Conservation (phyloP, 2,797 vertebrate species). For the Halcyon chelicuti region DNA sequence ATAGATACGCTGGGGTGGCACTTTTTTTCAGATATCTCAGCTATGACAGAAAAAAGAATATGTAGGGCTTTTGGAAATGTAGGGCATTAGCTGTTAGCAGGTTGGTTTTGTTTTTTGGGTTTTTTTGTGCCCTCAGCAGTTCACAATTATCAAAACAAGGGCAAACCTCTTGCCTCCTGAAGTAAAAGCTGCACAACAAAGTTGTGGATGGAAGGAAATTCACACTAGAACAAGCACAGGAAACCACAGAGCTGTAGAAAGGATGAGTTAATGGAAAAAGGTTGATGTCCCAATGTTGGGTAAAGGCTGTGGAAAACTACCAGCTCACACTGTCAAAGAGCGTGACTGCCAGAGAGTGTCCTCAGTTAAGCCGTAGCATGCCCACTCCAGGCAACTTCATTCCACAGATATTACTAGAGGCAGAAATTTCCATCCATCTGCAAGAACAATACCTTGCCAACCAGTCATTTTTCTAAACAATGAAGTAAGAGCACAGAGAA, state of each 20-base stretch:
- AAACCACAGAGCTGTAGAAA: slow-evolving; percentile 37
- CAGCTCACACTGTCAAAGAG: not conserved
- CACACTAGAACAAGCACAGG: not conserved
- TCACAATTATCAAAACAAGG: not conserved
- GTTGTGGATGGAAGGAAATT: slow-evolving; percentile 28
- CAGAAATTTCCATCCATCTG: not conserved
- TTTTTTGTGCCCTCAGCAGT: not conserved
- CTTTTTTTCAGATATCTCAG: not conserved
- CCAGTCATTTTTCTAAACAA: not conserved
- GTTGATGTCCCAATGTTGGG: not conserved
- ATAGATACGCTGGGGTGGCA: not conserved
- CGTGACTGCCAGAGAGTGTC: not conserved
- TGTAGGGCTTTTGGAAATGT: not conserved
- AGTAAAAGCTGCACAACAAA: not conserved
- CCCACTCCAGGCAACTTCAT: not conserved
- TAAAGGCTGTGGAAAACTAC: slow-evolving; percentile 17
- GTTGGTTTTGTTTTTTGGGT: too few relatives aligned
- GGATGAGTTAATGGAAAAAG: slow-evolving; percentile 42
- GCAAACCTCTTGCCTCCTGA: not conserved
- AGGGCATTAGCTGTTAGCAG: not conserved
- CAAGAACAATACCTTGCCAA: not conserved
- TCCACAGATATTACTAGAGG: not conserved
- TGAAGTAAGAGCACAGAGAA: not conserved
- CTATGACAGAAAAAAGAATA: not conserved
- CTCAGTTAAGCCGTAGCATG: not conserved